Base-by-base conservation (phyloP, 1,140 invertebrate genomes). In the Sycobia sp. region DNA sequence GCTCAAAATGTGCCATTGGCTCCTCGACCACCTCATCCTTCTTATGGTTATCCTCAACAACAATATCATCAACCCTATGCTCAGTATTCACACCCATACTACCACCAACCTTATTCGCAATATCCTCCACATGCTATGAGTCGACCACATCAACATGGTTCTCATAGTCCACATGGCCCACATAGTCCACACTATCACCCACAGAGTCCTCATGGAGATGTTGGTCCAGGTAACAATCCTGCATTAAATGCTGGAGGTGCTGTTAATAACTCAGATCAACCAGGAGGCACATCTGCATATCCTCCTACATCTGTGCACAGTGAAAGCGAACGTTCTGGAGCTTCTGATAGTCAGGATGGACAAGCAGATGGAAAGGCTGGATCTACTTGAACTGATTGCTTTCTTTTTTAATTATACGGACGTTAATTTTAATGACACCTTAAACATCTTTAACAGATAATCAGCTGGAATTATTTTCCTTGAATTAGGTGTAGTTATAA, bases 41-140 rank as follows among this genome's bases (percentile, higher is more conserved):
- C 84, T 7, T 88, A 88, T 65, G 79, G 79, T 4, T 87, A 88
- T 67, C 83, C 86, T 20, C 86, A 87, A 60, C 85, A 86, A 64
- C 82, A 84, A 0, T 85, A 85, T 27, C 85, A 86, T 71, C 85
- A 85, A 62, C 79, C 84, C 9, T 87, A 87, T 75, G 84, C 84
- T 2, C 86, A 86, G 57, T 83, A 83, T 39, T 74, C 83, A 4
- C 85, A 85, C 75, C 80, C 86, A 0, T 89, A 89, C 64, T 88
- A 89, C 73, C 82, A 84, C 71, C 84, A 86, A 54, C 83, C 82
- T 0, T 85, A 84, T 57, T 85, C 85, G 2, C 86, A 88, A 11
- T 88, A 88, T 67, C 77, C 83, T 1, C 78, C 80, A 0, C 82
- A 84, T 39, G 76, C 79, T 7, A 82, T 78, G 80, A 82, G 71